These are phyloP conservation scores for Leptoclinus maculatus DNA, from an alignment of 2,797 vertebrate species.

Conservation along the genomic window DNA sequence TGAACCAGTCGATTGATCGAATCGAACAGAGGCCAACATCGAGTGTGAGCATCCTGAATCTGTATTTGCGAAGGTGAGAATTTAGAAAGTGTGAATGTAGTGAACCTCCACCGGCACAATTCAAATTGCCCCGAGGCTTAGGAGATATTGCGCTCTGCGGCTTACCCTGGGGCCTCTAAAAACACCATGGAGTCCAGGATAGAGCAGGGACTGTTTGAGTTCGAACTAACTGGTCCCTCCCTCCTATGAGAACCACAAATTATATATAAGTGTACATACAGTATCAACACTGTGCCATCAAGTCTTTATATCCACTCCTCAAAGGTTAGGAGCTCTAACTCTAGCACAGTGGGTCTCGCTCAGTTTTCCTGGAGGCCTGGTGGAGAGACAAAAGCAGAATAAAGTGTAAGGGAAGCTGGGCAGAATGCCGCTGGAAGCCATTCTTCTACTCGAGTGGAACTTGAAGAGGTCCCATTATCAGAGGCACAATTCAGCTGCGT, in stretches of 20 bases:
- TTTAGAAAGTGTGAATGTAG: too few relatives aligned
- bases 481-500: conserved; percentile 60
- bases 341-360: conserved; percentile 30
- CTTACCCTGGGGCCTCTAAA: background rate
- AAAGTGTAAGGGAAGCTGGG: conserved; percentile 40
- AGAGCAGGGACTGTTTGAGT: too few relatives aligned
- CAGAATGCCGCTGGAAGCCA: conserved; percentile 67
- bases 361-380: conserved; percentile 54
- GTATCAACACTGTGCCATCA: conserved; percentile 17
- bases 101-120: too few relatives aligned
- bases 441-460: conserved; percentile 73
- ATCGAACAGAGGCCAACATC: too few relatives aligned
- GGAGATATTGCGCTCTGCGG: too few relatives aligned
- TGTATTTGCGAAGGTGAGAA: too few relatives aligned
- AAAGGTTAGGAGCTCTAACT: conserved; percentile 20
- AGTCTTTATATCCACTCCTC: conserved; percentile 35
- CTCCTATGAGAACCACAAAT: background rate
- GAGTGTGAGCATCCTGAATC: too few relatives aligned
- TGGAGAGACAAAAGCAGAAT: conserved; percentile 62
- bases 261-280: conserved; percentile 8
- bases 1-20: too few relatives aligned
- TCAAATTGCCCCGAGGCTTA: too few relatives aligned
- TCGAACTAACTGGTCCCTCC: too few relatives aligned
- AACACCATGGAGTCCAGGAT: background rate
- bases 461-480: conserved; percentile 79